Base-by-base conservation (phyloP, 1,140 invertebrate species). In the Halyomorpha halys region DNA sequence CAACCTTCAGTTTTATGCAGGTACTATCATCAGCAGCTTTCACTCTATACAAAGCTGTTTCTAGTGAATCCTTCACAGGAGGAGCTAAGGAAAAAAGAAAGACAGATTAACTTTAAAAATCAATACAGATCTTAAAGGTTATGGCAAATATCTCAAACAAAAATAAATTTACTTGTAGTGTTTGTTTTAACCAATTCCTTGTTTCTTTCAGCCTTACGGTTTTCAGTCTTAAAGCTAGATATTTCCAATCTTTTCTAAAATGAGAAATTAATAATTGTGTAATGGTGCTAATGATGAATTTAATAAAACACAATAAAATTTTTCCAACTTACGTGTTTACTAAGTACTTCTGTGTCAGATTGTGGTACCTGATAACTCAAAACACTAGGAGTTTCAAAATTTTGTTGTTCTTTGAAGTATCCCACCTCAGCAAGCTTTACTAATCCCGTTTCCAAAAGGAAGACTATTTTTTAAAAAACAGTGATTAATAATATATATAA, bases 1-100 rank as follows among this genome's bases (percentile, higher is more conserved):
- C 71, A 44, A 71, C 70, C 30, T 66, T 66, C 14, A 72, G 44
- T 5, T 71, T 54, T 19, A 72, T 71, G 44, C 71, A 72, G 1
- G 70, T 68, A 8, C 45, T 67, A 15, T 69, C 71, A 1, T 63
- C 66, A 49, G 66, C 63, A 13, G 44, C 49, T 21, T 67, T 67
- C n/a, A 70, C 27, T 51, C 65, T 65, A n/a, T 70, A 71, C 2
- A 66, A 56, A n/a, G 67, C 67, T 9, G 56, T 61, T 16, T 53
- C 51, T 5, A 64, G 16, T 49, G 63, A 25, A 39, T 56, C 61
- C 15, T 45, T 59, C 18, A 34, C 18, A n/a, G 65, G 54, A 60
- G 25, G 34, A 25, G 18, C 53, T 56, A 25, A 60, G 44, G 21
- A 27, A 9, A 53, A 3, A 63, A 49, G 1, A n/a, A 51, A 30